Conservation (phyloP, 1,140 invertebrate genomes). For the Aphelinus certus region DNA sequence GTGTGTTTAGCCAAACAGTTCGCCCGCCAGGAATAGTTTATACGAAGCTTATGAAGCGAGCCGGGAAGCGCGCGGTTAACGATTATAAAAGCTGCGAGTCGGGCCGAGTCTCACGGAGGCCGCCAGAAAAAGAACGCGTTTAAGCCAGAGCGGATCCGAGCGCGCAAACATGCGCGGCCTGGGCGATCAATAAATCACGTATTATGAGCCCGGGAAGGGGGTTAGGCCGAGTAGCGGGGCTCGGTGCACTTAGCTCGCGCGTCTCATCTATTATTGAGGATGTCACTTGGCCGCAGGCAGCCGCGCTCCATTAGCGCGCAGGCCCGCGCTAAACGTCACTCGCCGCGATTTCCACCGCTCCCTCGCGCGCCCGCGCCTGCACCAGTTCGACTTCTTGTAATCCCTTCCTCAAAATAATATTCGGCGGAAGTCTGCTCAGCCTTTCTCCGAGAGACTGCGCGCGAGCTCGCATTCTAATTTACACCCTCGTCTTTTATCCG, state of each 20-base stretch:
- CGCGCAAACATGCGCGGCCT: background rate
- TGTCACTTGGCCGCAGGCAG: constrained; percentile 47
- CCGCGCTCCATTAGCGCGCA: constrained; percentile 31
- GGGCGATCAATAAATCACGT: constrained; percentile 30
- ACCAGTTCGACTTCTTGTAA: constrained; percentile 39
- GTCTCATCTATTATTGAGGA: constrained; percentile 60
- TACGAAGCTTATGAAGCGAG: too few species aligned
- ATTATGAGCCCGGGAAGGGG: constrained; percentile 20
- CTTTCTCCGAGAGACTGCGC: background rate
- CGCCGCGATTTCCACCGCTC: constrained; percentile 3
- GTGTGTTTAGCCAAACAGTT: too few species aligned
- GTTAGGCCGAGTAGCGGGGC: background rate
- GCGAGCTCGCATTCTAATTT: constrained; percentile 13
- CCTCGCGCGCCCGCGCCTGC: background rate
- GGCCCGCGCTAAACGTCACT: constrained; percentile 10
- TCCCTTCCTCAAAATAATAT: constrained; percentile 51
- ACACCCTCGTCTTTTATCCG: constrained; percentile 16
- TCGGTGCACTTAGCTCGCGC: constrained; percentile 54
- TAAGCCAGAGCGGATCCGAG: background rate
- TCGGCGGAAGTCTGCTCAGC: constrained; percentile 38
- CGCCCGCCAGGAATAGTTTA: too few species aligned
- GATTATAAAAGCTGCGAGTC: too few species aligned
- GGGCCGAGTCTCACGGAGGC: too few species aligned
- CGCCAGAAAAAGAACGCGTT: background rate
- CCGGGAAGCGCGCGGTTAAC: background rate